A percentile compares a stretch with the other conserved stretches of the same genome.
These are phyloP conservation scores for Vanacampus margaritifer DNA, from an alignment of 2,113 vertebrate genomes.

Conservation along the genomic window DNA sequence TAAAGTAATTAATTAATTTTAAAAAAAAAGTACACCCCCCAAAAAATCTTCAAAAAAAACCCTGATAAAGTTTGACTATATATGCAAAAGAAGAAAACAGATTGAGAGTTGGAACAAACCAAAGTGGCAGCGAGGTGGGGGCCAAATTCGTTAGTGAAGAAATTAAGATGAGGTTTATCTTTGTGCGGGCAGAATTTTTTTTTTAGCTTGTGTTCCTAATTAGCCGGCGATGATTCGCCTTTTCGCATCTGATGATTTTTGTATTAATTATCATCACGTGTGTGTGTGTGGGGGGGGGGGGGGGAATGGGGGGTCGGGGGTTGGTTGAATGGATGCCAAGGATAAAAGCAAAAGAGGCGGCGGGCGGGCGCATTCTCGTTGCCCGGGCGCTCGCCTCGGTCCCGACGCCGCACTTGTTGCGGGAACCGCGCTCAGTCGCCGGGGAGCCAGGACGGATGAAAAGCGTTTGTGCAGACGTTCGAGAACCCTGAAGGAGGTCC, in stretches of 20 bases:
- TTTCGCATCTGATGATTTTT: conserved; percentile 24
- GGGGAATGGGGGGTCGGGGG: too few species aligned
- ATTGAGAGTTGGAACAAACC: too few species aligned
- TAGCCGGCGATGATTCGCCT: conserved; percentile 29
- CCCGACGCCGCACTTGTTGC: conserved; percentile 29
- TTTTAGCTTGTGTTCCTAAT: conserved; percentile 16
- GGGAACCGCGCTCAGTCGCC: background rate
- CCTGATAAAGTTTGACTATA: too few species aligned
- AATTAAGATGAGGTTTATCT: background rate
- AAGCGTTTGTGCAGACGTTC: conserved; percentile 61
- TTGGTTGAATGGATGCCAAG: conserved; percentile 29
- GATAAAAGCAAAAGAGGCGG: conserved; percentile 42
- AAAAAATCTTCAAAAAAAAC: too few species aligned
- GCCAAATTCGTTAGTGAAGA: too few species aligned
- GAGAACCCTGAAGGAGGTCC: conserved; percentile 43
- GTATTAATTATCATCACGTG: conserved; percentile 35
- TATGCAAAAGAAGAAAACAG: too few species aligned
- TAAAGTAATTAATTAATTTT: too few species aligned
- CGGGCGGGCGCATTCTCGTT: conserved; percentile 53
- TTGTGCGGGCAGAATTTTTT: background rate
- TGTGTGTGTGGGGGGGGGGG: too few species aligned
- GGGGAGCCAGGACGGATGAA: conserved; percentile 37
- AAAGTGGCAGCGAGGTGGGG: too few species aligned
- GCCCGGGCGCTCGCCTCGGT: conserved; percentile 47
- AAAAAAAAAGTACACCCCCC: too few species aligned